A percentile compares a stretch with the other conserved stretches of the same genome.
Conservation (phyloP, 1,140 invertebrate species). For the Hycleus phaleratus region DNA sequence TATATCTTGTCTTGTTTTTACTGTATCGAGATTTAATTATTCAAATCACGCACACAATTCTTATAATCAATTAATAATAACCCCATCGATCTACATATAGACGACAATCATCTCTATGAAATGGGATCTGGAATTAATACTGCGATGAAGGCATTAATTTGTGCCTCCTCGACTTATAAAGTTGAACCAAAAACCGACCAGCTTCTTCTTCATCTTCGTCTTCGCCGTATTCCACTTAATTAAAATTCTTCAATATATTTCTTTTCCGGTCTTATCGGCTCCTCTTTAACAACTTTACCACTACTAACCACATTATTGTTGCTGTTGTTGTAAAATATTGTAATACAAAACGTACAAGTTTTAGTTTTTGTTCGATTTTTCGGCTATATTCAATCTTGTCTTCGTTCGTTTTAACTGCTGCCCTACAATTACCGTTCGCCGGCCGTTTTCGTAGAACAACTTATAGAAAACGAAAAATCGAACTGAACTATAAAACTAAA, state of each 20-base stretch:
- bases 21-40: neutral
- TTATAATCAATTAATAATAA: slow-evolving; percentile 2
- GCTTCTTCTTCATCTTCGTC: too few relatives aligned
- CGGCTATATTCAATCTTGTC: too few relatives aligned
- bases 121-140: slow-evolving; percentile 16
- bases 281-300: neutral
- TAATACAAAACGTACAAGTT: neutral
- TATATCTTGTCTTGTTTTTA: neutral
- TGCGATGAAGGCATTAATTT: slow-evolving; percentile 17
- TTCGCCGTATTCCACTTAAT: slow-evolving; percentile 4
- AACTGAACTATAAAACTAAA: neutral
- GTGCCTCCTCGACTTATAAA: neutral
- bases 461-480: too few relatives aligned
- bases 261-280: slow-evolving; percentile 14
- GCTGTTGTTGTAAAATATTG: neutral
- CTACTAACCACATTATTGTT: neutral
- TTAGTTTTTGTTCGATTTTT: neutral
- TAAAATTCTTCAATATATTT: slow-evolving; percentile 20
- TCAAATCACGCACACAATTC: neutral
- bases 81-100: neutral
- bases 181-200: neutral
- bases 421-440: slow-evolving; percentile 10
- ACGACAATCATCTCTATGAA: slow-evolving; percentile 5
- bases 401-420: neutral
- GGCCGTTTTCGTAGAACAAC: neutral